phyloP scores from a whole-genome alignment of 2,888 invertebrate genomes.

The Cephus spinipes region DNA sequence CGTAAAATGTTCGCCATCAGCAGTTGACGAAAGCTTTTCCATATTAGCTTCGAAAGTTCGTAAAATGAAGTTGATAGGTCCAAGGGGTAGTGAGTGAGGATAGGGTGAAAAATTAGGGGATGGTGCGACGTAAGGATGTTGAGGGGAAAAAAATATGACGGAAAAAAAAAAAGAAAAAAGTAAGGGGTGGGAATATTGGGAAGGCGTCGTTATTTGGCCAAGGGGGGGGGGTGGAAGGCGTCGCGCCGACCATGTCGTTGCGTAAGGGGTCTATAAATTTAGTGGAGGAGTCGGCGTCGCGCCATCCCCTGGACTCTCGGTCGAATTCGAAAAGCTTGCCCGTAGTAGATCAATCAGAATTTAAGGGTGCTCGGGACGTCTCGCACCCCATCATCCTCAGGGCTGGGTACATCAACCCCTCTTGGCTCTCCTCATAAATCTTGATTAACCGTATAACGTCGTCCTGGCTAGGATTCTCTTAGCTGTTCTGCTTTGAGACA shows the following conservation, averaged over 20 bases:
- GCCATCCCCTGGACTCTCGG: background rate
- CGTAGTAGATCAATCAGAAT: constrained; percentile 44
- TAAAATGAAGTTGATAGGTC: background rate
- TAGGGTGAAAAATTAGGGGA: background rate
- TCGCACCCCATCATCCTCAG: constrained; percentile 3
- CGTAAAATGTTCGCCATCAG: background rate
- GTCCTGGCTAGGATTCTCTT: background rate
- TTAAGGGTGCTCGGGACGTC: constrained; percentile 18
- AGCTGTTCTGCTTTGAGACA: background rate
- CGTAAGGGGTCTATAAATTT: constrained; percentile 39
- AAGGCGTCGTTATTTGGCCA: background rate
- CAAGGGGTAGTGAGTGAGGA: background rate
- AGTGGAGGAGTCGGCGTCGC: background rate
- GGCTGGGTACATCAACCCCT: constrained; percentile 1
- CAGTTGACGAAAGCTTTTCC: background rate
- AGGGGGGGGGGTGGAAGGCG: background rate
- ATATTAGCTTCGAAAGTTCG: background rate
- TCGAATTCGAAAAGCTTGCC: constrained; percentile 29
- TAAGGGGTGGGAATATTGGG: background rate
- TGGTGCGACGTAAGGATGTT: background rate
- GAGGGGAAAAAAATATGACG: background rate
- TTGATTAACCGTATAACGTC: constrained; percentile 40
- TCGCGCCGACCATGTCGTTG: constrained; percentile 7
- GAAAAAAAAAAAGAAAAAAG: background rate
- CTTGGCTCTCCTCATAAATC: constrained; percentile 32